Conservation (phyloP, 2,797 vertebrate species). For the Eurystomus glaucurus region DNA sequence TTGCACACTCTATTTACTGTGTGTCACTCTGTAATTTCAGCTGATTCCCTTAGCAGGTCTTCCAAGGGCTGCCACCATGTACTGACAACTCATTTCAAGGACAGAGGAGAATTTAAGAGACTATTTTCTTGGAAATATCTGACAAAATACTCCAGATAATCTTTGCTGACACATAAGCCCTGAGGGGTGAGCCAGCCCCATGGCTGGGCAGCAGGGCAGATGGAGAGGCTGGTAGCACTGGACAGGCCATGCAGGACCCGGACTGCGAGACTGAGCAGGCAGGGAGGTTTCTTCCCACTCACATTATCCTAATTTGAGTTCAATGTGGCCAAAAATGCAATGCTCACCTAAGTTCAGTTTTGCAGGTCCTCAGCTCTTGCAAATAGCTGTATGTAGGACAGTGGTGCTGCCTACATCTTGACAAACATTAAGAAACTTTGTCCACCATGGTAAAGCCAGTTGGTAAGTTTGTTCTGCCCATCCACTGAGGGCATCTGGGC, state of each 20-base stretch:
- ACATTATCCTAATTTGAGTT: not conserved
- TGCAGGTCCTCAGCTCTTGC: not conserved
- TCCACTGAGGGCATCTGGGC: not conserved
- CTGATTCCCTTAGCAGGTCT: not conserved
- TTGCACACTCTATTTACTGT: rapidly evolving
- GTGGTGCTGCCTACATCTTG: not conserved
- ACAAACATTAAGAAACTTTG: not conserved
- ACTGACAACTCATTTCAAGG: not conserved
- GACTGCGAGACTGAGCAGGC: rapidly evolving
- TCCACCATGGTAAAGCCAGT: not conserved
- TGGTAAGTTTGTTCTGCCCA: not conserved
- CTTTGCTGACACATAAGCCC: not conserved
- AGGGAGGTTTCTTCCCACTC: not conserved
- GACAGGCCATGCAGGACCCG: not conserved
- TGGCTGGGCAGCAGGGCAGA: not conserved
- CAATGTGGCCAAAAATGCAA: not conserved
- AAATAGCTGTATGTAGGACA: not conserved
- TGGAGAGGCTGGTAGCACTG: not conserved
- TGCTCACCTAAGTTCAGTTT: not conserved
- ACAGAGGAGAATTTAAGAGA: not conserved
- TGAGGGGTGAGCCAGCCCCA: not conserved
- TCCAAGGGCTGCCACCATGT: not conserved
- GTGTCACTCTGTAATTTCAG: not conserved
- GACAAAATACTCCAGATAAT: not conserved
- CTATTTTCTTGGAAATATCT: not conserved